These are phyloP conservation scores for Aplochiton taeniatus DNA, from an alignment of 2,797 vertebrate species.

Conservation along the genomic window DNA sequence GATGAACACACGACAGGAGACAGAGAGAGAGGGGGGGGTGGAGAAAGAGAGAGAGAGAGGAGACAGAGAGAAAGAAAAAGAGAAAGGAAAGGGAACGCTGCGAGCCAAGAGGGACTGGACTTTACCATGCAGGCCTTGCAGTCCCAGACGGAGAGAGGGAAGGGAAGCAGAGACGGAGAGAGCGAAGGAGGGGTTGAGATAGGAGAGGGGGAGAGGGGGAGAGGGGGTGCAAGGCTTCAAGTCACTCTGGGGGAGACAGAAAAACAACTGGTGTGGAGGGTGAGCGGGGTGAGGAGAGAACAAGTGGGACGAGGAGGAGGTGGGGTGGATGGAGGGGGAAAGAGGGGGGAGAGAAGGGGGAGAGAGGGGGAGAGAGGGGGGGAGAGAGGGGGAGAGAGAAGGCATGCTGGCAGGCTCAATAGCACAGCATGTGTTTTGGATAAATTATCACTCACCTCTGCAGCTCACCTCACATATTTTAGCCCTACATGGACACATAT, in stretches of 20 bases:
- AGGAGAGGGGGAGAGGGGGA: neutral
- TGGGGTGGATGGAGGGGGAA: constrained; percentile 19
- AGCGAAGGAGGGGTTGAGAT: constrained; percentile 8
- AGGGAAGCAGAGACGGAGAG: constrained; percentile 27
- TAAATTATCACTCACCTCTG: constrained; percentile 55
- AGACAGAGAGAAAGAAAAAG: constrained; percentile 1
- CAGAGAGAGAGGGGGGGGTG: neutral
- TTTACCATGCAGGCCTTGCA: constrained; percentile 54
- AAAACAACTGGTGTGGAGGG: neutral
- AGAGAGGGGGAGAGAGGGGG: constrained; percentile 10
- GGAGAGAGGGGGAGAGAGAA: neutral
- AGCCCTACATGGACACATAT: constrained; percentile 44
- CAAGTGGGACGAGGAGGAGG: neutral
- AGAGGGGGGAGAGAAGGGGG: constrained; percentile 23
- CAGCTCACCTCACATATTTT: constrained; percentile 58
- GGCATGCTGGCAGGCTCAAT: constrained; percentile 11
- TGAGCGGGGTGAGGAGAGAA: neutral
- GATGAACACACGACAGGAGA: neutral
- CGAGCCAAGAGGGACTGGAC: constrained; percentile 9
- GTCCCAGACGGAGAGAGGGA: constrained; percentile 32
- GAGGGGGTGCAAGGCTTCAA: neutral
- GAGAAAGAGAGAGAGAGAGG: neutral
- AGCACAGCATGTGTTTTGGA: constrained; percentile 53
- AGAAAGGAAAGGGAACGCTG: neutral
- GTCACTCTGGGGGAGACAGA: constrained; percentile 5